Evolutionary conservation across 2,888 invertebrate species (phyloP).

Genomic region (Crossocerus cetratus): DNA sequence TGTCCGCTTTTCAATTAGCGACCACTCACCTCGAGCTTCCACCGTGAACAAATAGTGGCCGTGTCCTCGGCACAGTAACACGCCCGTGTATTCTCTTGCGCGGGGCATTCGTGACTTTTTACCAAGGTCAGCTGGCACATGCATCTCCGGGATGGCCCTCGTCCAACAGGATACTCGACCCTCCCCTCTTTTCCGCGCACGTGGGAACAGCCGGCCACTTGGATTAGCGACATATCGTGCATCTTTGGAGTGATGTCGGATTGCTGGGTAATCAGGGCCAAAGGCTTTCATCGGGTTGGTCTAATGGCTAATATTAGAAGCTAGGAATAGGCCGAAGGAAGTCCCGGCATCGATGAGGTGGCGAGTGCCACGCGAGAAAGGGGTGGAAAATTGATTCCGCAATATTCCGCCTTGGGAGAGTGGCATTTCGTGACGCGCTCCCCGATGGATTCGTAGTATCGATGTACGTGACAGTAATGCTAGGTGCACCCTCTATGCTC

Average conservation of each 20-base stretch:
- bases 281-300: no score
- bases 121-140: slow-evolving; percentile 37
- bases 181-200: not conserved
- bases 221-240: no score
- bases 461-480: slow-evolving; percentile 49
- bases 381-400: not conserved
- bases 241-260: no score
- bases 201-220: not conserved
- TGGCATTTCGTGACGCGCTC: slow-evolving; percentile 12
- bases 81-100: slow-evolving; percentile 34
- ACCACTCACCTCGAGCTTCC: slow-evolving; percentile 45
- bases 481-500: slow-evolving; percentile 19
- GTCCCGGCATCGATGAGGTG: not conserved
- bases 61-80: slow-evolving; percentile 1
- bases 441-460: slow-evolving; percentile 47
- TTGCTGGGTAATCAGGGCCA: no score
- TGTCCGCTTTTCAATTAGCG: slow-evolving; percentile 67
- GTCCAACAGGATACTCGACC: slow-evolving; percentile 11
- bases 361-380: not conserved
- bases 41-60: slow-evolving; percentile 49
- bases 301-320: no score
- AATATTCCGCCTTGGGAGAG: not conserved
- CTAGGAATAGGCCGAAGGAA: not conserved
- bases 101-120: slow-evolving; percentile 55
- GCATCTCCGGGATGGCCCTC: slow-evolving; percentile 28